Base-by-base conservation (phyloP, 2,797 vertebrate genomes). In the Acomys russatus region DNA sequence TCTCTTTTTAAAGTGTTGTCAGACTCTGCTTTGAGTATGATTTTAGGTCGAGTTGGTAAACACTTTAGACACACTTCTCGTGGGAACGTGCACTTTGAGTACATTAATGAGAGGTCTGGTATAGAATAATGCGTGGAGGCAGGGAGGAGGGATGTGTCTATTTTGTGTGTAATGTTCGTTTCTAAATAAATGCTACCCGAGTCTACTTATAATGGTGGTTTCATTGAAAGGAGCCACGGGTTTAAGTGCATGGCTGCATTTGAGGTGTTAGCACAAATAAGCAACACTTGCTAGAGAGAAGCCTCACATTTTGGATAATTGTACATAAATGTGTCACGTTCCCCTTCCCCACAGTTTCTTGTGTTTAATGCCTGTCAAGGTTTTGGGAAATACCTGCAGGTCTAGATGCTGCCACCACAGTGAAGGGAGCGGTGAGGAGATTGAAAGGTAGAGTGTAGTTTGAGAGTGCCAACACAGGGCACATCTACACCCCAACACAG, bases 11-110 rank as follows among this genome's bases (percentile, higher is more conserved):
- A 95, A 96, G 93, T 71, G 12, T 17, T 96, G n/a, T 93, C 90
- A 85, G 84, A 93, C 84, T 96, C n/a, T 95, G 51, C 85, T 96
- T 94, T 96, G 28, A 70, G 76, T 95, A 73, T 78, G 33, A 95
- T 97, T 97, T 97, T 76, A 97, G 94, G 77, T 79, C 35, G 93
- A 94, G 94, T 79, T 87, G 96, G 14, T 68, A 8, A 93, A 77
- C 85, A 64, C 59, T 97, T 94, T 88, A 35, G 87, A 83, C 20
- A 94, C 61, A 91, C 82, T 94, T 88, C 77, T 85, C 33, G 64
- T 35, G 61, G 96, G 85, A 96, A 78, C 54, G 0, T 74, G 20
- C 14, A 56, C 88, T 85, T 80, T 30, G 35, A n/a, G 54, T 49
- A 20, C 15, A 22, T 71, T 90, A 44, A 49, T 90, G 70, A 94